Conservation (phyloP, 2,888 invertebrate genomes). For the Dicranocentrus wangi region DNA sequence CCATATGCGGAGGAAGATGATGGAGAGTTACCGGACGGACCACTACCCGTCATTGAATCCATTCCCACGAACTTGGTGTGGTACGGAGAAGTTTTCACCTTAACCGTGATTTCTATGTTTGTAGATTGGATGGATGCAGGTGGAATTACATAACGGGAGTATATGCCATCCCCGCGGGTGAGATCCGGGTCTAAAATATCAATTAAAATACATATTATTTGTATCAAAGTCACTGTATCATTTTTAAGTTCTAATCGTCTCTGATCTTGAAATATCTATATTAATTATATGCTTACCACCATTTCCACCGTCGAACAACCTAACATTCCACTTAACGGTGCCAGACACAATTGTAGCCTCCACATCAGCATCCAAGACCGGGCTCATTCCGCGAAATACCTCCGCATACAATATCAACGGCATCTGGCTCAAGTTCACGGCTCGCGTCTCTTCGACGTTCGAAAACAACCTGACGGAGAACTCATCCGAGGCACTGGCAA, state of each 20-base stretch:
- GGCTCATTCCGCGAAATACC: slow-evolving; percentile 77
- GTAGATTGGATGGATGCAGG: slow-evolving; percentile 70
- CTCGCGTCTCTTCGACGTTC: slow-evolving; percentile 73
- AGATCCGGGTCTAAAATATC: slow-evolving; percentile 79
- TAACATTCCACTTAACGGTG: slow-evolving; percentile 75
- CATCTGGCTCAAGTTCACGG: slow-evolving; percentile 74
- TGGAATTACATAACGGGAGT: slow-evolving; percentile 80
- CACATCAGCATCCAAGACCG: slow-evolving; percentile 79
- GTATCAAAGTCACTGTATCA: background rate
- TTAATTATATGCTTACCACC: slow-evolving; percentile 75
- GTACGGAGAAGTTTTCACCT: slow-evolving; percentile 69
- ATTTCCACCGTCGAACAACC: slow-evolving; percentile 79
- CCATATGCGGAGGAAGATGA: slow-evolving; percentile 24
- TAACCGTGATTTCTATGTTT: slow-evolving; percentile 69
- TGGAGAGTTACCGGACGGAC: slow-evolving; percentile 11
- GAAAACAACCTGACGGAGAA: slow-evolving; percentile 76
- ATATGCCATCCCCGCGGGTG: slow-evolving; percentile 80
- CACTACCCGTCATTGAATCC: slow-evolving; percentile 47
- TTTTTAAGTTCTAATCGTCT: too few relatives aligned
- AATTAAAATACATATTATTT: background rate
- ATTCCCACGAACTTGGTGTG: slow-evolving; percentile 66
- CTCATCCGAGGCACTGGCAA: slow-evolving; percentile 74
- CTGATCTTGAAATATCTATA: too few relatives aligned
- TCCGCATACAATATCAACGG: slow-evolving; percentile 78
- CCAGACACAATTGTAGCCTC: slow-evolving; percentile 76